Percentiles rank a stretch among this genome's conserved stretches.
phyloP scores from a whole-genome alignment of 2,888 invertebrate genomes.

The Helicoverpa assulta region DNA sequence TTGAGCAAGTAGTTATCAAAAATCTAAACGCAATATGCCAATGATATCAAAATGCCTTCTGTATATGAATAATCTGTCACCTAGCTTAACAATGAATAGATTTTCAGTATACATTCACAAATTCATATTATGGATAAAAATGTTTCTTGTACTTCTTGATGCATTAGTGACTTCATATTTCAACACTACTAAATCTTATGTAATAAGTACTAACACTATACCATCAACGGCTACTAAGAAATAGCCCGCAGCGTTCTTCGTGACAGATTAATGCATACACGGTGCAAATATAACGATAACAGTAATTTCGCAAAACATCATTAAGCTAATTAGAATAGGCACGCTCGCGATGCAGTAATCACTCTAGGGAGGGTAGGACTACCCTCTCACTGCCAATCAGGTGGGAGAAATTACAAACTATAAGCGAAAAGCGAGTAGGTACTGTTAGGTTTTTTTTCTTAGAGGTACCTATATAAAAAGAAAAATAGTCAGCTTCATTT shows the following conservation, averaged over 20 bases:
- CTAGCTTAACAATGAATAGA: too few relatives aligned
- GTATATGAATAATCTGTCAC: too few relatives aligned
- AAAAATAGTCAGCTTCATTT: too few relatives aligned
- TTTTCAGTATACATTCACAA: too few relatives aligned
- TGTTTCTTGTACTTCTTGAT: too few relatives aligned
- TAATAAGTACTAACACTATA: not conserved
- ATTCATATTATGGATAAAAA: too few relatives aligned
- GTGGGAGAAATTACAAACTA: slow-evolving; percentile 6
- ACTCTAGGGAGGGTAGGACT: slow-evolving; percentile 52
- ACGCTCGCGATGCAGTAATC: slow-evolving; percentile 66
- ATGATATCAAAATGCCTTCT: too few relatives aligned
- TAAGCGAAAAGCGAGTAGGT: slow-evolving; percentile 32
- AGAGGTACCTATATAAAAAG: too few relatives aligned
- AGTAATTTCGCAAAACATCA: slow-evolving; percentile 61
- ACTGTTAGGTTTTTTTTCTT: too few relatives aligned
- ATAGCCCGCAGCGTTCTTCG: not conserved
- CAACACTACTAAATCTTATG: not conserved
- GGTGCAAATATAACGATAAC: slow-evolving; percentile 55
- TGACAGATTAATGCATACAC: slow-evolving; percentile 1
- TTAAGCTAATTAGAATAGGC: slow-evolving; percentile 68
- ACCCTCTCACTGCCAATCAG: slow-evolving; percentile 51
- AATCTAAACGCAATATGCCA: too few relatives aligned
- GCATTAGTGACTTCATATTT: not conserved
- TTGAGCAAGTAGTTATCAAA: too few relatives aligned
- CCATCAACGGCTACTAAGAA: not conserved